Conservation (phyloP, 2,797 vertebrate genomes). For the Falco peregrinus region DNA sequence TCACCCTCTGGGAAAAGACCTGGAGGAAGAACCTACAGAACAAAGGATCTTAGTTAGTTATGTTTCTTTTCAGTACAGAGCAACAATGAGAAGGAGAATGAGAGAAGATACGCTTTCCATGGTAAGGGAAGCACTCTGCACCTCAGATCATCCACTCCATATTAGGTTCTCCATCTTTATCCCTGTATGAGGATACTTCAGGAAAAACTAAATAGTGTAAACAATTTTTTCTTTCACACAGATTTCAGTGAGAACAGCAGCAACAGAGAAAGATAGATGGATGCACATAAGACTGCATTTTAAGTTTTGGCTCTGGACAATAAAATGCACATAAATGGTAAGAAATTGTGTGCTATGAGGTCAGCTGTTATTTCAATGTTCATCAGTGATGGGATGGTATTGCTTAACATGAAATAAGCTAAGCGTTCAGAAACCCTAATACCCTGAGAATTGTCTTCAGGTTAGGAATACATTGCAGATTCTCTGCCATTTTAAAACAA, state of each 20-base stretch:
- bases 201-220: not conserved
- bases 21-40: not conserved
- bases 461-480: not conserved
- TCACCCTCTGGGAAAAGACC: not conserved
- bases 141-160: not conserved
- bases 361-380: not conserved
- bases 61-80: not conserved
- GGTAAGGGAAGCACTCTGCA: not conserved
- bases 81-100: not conserved
- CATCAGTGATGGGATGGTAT: not conserved
- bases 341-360: not conserved
- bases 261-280: not conserved
- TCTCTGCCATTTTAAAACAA: not conserved
- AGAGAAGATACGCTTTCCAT: not conserved
- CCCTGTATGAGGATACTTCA: not conserved
- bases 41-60: not conserved
- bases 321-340: not conserved
- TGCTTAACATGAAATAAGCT: not conserved
- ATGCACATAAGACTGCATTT: not conserved
- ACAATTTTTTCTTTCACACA: not conserved
- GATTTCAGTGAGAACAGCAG: not conserved
- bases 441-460: not conserved
- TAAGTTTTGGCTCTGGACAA: not conserved
- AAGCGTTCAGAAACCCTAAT: not conserved
- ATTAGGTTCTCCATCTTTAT: not conserved